phyloP scores from a whole-genome alignment of 2,888 invertebrate genomes.

The Parnassius orleans region DNA sequence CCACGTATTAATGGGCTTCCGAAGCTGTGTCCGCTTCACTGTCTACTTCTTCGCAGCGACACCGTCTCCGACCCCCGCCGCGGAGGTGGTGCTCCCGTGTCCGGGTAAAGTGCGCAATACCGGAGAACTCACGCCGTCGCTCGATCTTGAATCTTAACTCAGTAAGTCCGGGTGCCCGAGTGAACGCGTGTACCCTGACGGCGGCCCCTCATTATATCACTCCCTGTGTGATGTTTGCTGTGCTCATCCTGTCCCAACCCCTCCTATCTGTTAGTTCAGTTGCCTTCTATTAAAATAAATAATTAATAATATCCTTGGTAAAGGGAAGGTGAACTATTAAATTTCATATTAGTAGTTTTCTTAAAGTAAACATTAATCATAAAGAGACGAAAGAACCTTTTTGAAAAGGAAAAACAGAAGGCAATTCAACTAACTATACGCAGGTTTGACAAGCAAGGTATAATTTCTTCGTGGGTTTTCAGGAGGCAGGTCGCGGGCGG shows the following conservation, averaged over 20 bases:
- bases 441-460: neutral
- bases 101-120: conserved; percentile 65
- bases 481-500: conserved; percentile 71
- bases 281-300: conserved; percentile 8
- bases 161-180: conserved; percentile 60
- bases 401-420: conserved; percentile 4
- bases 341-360: too few relatives aligned
- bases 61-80: conserved; percentile 49
- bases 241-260: conserved; percentile 27
- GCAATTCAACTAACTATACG: conserved; percentile 9
- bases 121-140: conserved; percentile 53
- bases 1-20: conserved; percentile 8
- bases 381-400: too few relatives aligned
- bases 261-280: conserved; percentile 1
- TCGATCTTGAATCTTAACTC: conserved; percentile 53
- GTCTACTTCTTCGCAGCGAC: conserved; percentile 49
- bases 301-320: too few relatives aligned
- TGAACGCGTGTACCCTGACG: conserved; percentile 32
- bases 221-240: conserved; percentile 41
- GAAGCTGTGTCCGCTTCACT: conserved; percentile 32
- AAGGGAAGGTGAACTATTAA: too few relatives aligned
- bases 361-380: too few relatives aligned
- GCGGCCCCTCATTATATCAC: conserved; percentile 23
- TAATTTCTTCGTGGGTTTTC: conserved; percentile 25
- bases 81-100: conserved; percentile 64